A percentile compares a stretch with the other conserved stretches of the same genome.
phyloP scores from a whole-genome alignment of 1,140 invertebrate species.

The Drosophila sechellia region DNA sequence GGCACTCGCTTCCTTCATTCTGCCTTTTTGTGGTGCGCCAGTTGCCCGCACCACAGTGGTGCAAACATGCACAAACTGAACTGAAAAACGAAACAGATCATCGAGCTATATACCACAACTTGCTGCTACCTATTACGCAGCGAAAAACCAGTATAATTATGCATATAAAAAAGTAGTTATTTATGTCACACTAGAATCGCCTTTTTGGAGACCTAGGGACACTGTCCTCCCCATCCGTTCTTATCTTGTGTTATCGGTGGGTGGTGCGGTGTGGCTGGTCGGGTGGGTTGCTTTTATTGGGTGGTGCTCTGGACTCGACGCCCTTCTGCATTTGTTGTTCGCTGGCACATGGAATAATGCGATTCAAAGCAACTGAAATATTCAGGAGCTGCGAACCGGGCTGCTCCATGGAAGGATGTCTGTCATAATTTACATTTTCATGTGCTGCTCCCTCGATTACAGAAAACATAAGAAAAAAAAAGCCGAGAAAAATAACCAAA shows the following conservation, averaged over 20 bases:
- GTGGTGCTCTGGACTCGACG: neutral
- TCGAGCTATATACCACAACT: neutral
- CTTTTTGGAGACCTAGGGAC: neutral
- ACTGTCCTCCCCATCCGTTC: slow-evolving; percentile 8
- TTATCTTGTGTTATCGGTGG: neutral
- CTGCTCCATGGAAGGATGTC: slow-evolving; percentile 7
- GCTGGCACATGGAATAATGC: slow-evolving; percentile 40
- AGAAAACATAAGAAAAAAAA: neutral
- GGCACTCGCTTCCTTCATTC: slow-evolving; percentile 13
- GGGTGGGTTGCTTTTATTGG: neutral
- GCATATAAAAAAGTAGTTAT: too few relatives aligned
- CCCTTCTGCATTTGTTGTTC: slow-evolving; percentile 3
- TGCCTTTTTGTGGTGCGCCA: slow-evolving; percentile 36
- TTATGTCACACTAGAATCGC: neutral
- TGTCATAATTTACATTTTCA: slow-evolving; percentile 43
- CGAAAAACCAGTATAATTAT: too few relatives aligned
- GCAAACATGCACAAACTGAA: too few relatives aligned
- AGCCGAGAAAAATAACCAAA: too few relatives aligned
- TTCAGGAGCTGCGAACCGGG: slow-evolving; percentile 41
- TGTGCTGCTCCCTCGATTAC: slow-evolving; percentile 28
- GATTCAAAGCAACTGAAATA: slow-evolving; percentile 63
- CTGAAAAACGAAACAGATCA: neutral
- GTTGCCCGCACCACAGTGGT: slow-evolving; percentile 27
- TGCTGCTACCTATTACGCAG: too few relatives aligned
- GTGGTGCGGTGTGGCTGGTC: too few relatives aligned